A percentile compares a stretch with the other conserved stretches of the same genome.
Evolutionary conservation across 1,140 invertebrate species (phyloP).

Genomic region (Metopolophium dirhodum): DNA sequence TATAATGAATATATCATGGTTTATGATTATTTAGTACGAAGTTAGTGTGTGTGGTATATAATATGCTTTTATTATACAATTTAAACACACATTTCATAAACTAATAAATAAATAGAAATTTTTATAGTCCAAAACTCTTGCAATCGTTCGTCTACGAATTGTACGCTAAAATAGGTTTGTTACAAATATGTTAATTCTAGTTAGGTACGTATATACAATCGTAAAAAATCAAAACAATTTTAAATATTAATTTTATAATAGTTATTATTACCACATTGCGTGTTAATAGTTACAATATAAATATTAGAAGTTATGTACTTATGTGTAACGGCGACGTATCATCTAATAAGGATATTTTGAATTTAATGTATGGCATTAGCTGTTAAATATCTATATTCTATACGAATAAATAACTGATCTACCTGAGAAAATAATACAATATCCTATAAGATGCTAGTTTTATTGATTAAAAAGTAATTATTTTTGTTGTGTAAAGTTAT

Average conservation of each 20-base stretch:
- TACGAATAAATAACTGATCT: neutral
- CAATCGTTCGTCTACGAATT: neutral
- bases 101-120: neutral
- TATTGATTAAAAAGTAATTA: neutral
- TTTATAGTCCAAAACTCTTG: neutral
- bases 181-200: neutral
- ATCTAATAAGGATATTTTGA: no score
- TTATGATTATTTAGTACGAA: neutral
- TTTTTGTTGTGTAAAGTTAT: neutral
- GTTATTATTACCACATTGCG: neutral
- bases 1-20: constrained; percentile 6
- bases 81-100: neutral
- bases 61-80: no score
- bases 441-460: neutral
- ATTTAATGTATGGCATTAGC: neutral
- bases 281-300: neutral
- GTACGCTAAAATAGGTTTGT: neutral
- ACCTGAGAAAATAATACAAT: neutral
- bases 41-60: neutral
- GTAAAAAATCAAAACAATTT: neutral
- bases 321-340: neutral
- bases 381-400: neutral
- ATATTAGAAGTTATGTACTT: neutral
- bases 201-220: neutral
- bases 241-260: neutral